Percentiles rank a stretch among this genome's conserved stretches.
phyloP scores from a whole-genome alignment of 2,113 vertebrate species.

The Hepsetus odoe region DNA sequence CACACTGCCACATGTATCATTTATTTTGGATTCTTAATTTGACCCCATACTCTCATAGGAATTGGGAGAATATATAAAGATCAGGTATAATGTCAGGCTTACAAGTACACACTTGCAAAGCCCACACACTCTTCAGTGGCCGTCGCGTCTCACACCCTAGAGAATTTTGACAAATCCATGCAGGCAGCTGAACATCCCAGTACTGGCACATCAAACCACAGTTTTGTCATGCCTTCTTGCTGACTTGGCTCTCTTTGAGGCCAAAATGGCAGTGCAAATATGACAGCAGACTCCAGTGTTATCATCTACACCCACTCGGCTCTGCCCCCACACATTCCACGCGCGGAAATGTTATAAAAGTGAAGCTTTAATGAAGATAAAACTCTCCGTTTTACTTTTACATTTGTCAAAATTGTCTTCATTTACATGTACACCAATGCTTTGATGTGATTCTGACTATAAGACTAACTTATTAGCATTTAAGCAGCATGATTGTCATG shows the following conservation, averaged over 20 bases:
- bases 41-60: neutral
- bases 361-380: neutral
- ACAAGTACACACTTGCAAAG: slow-evolving; percentile 28
- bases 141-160: slow-evolving; percentile 47
- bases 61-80: slow-evolving; percentile 1
- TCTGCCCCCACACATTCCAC: neutral
- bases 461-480: neutral
- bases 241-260: slow-evolving; percentile 26
- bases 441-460: neutral
- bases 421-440: neutral
- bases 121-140: slow-evolving; percentile 18
- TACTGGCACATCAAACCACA: slow-evolving; percentile 34
- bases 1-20: neutral
- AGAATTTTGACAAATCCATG: slow-evolving; percentile 50
- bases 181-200: slow-evolving; percentile 49
- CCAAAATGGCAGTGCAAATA: slow-evolving; percentile 35
- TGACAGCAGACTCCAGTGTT: slow-evolving; percentile 17
- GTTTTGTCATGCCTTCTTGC: slow-evolving; percentile 51
- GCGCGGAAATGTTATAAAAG: neutral
- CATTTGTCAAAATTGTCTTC: neutral
- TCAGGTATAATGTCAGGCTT: slow-evolving; percentile 26
- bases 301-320: neutral
- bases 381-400: neutral
- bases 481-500: neutral
- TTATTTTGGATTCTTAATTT: neutral